Conservation (phyloP, 1,140 invertebrate species). For the Theocolax elegans region DNA sequence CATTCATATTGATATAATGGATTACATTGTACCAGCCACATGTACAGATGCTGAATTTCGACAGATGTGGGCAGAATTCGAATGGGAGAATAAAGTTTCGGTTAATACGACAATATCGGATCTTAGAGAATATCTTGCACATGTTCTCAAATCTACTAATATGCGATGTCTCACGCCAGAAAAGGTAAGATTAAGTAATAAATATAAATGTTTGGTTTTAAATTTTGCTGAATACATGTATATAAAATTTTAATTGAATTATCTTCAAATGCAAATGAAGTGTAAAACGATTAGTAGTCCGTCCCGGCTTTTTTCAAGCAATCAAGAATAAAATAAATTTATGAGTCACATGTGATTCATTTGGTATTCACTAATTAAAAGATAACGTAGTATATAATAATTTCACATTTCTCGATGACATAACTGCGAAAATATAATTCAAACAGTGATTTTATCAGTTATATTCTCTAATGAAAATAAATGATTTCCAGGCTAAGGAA, state of each 20-base stretch:
- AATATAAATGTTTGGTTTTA: not conserved
- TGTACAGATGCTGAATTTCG: slow-evolving; percentile 97
- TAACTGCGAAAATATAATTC: too few species aligned
- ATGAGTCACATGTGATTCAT: too few species aligned
- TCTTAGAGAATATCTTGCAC: slow-evolving; percentile 91
- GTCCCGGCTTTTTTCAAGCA: too few species aligned
- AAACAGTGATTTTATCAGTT: too few species aligned
- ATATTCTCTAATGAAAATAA: too few species aligned
- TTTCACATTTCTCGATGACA: too few species aligned
- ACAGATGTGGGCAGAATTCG: slow-evolving; percentile 99
- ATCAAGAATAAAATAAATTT: too few species aligned
- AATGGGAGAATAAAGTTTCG: slow-evolving; percentile 99
- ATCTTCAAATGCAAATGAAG: not conserved
- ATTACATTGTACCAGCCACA: slow-evolving; percentile 97
- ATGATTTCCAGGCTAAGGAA: slow-evolving; percentile 72
- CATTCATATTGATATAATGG: slow-evolving; percentile 99
- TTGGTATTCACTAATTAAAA: too few species aligned
- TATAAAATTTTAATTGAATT: too few species aligned
- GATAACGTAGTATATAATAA: too few species aligned
- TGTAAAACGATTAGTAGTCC: too few species aligned
- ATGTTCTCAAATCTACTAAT: slow-evolving; percentile 94
- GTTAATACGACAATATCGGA: slow-evolving; percentile 96
- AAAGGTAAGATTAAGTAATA: slow-evolving; percentile 70
- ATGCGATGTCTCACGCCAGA: slow-evolving; percentile 99
- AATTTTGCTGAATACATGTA: slow-evolving; percentile 34